phyloP scores from a whole-genome alignment of 2,797 vertebrate genomes.

The Heterohyrax brucei region DNA sequence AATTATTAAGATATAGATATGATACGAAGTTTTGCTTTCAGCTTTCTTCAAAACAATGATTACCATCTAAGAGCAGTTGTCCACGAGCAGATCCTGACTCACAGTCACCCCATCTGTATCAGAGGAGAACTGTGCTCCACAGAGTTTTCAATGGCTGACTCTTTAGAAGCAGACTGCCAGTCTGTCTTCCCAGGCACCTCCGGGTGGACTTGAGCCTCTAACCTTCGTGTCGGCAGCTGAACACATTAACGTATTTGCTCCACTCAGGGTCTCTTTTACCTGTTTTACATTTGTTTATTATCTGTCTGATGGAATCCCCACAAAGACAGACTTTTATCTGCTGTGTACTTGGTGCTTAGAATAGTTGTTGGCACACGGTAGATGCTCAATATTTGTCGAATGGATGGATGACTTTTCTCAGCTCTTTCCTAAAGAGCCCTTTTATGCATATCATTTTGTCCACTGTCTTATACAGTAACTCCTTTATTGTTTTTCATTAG shows the following conservation, averaged over 20 bases:
- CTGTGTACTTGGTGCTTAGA: neutral
- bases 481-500: constrained; percentile 26
- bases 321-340: neutral
- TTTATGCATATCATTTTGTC: neutral
- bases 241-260: too few relatives aligned
- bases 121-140: neutral
- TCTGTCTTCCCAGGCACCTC: neutral
- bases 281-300: constrained; percentile 46
- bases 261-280: neutral
- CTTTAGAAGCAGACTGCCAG: neutral
- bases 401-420: constrained; percentile 15
- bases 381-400: too few relatives aligned
- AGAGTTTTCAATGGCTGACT: neutral
- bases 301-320: neutral
- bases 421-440: neutral
- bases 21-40: constrained; percentile 20
- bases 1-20: constrained; percentile 29
- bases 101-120: neutral
- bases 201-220: neutral
- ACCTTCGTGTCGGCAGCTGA: neutral
- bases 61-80: neutral
- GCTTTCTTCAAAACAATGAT: constrained; percentile 49
- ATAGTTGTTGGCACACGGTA: too few relatives aligned
- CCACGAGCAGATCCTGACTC: neutral
- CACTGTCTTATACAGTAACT: neutral